Evolutionary conservation across 1,140 invertebrate species (phyloP), one percentile per base, ranked within the genome.

Genomic region (Araneus ventricosus): DNA sequence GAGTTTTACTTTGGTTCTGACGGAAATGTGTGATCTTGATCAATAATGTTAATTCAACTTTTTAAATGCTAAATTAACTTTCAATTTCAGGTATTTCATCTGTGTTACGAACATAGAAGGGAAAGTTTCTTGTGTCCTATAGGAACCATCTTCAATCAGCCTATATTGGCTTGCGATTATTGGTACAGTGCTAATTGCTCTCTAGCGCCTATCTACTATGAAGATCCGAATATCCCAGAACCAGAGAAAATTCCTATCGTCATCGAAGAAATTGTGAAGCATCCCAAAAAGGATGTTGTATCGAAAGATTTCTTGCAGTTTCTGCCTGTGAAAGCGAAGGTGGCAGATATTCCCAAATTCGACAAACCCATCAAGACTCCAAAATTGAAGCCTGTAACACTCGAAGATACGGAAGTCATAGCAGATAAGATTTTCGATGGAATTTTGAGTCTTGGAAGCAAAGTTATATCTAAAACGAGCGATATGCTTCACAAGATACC

Each of bases 101-200:
- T 94, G n/a, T 95, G 94, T 75, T 94, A 97, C 2, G 97, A 96
- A 41, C 97, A 97, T 88, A 96, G 97, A 80, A 97, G 97, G 94
- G 98, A 97, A 95, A 98, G 97, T 85, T 98, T 98, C 96, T 96
- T 98, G 0, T 98, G 98, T 94, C 97, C 97, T 24, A 97, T 98
- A 94, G 97, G 97, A n/a, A 98, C 98, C 0, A 97, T 98, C 75
- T 98, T 98, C 96, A 98, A 98, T 95, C 97, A 98, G 95, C 93
- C 94, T 4, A 94, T 94, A 34, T 80, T 94, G 8, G 89, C 92
- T 17, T 94, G 94, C 41, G 94, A 94, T 82, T 94, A 94, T 52
- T 94, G 94, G 93, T 93, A 94, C 52, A 93, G 79, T 57, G 63
- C 70, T 4, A 89, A 93, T 57, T 93, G 92, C 20, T 89, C 92